phyloP scores from a whole-genome alignment of 2,113 vertebrate genomes.

The Ptyas mucosa region DNA sequence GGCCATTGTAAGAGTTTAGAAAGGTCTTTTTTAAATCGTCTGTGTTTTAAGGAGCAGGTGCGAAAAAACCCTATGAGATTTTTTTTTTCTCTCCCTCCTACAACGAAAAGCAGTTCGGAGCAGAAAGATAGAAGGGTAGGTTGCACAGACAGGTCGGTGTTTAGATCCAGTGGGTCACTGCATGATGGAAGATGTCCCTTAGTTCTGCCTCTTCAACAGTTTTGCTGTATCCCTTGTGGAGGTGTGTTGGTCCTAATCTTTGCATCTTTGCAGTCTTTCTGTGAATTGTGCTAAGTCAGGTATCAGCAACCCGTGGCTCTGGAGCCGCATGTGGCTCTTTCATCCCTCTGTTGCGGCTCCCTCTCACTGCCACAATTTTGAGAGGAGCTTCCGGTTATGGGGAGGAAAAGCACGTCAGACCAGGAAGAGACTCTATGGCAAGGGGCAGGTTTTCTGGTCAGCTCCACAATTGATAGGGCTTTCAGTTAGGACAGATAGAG shows the following conservation, averaged over 20 bases:
- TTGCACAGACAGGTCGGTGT: neutral
- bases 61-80: neutral
- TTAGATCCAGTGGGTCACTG: neutral
- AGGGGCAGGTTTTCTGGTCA: no score
- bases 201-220: neutral
- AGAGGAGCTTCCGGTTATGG: no score
- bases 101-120: neutral
- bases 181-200: neutral
- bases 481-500: no score
- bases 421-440: no score
- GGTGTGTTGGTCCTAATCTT: neutral
- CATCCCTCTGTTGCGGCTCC: no score
- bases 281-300: neutral
- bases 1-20: fast-evolving
- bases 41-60: neutral
- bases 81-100: neutral
- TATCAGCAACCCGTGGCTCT: no score
- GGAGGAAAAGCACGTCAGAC: no score
- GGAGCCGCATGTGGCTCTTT: no score
- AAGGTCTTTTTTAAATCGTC: neutral
- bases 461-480: no score
- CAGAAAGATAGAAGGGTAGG: neutral
- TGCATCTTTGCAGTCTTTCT: neutral
- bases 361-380: no score
- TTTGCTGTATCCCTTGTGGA: neutral